Base-by-base conservation (phyloP, 2,888 invertebrate species). In the Apotomis capreana region DNA sequence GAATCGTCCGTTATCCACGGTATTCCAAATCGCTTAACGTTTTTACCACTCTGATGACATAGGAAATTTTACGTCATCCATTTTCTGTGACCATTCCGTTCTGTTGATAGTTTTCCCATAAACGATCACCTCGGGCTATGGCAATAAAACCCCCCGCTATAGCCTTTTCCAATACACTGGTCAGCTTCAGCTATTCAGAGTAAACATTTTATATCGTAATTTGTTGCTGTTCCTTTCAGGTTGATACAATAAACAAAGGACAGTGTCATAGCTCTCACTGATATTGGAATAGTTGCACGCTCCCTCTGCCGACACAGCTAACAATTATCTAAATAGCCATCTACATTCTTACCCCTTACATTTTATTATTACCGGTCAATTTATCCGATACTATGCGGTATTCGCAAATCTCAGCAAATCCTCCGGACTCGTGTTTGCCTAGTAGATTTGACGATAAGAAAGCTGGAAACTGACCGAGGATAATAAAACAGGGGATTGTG, bases 291-390 rank as follows among this genome's bases (percentile, higher is more conserved):
- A 36, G 59, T 58, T 54, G 40, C 63, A 49, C 15, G 59, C 78
- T 82, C 80, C 80, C 80, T 83, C 81, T 88, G 89, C 89, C 84
- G 87, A 89, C 90, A 81, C 81, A 85, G 90, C 89, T 84, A 89
- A 92, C 93, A 94, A 94, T 94, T 94, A 94, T 94, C 94, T 94
- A 93, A 94, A 94, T 94, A 91, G 93, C 92, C 89, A 94, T 94
- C 93, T 93, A 90, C 91, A 92, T 93, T 93, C 91, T 92, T 92
- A 92, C 93, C 93, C 91, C 91, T 93, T 93, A 91, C 91, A 87
- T 90, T 93, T 93, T 93, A 92, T 93, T 93, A 93, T 91, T 92
- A 90, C 92, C 92, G 93, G 92, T 91, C 94, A 92, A 93, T 93
- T 92, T 93, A 91, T 90, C 91, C 88, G 87, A 88, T 87, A 81